phyloP scores from a whole-genome alignment of 2,113 vertebrate genomes.

The Nothocercus julius region DNA sequence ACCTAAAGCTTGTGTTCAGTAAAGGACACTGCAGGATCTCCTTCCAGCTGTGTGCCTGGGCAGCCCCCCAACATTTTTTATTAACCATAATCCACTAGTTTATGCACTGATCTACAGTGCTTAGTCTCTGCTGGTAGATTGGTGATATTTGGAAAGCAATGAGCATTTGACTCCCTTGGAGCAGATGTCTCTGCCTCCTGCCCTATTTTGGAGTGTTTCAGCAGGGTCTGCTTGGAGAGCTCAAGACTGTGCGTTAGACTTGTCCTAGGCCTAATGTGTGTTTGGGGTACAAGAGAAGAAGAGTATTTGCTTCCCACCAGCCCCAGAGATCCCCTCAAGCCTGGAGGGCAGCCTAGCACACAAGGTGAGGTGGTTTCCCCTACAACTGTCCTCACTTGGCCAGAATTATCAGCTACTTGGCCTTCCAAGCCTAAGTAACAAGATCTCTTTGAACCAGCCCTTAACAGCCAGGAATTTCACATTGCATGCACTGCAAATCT shows the following conservation, averaged over 20 bases:
- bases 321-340: not conserved
- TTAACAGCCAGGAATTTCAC: not conserved
- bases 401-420: not conserved
- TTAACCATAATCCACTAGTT: not conserved
- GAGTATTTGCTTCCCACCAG: not conserved
- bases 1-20: not conserved
- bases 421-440: not conserved
- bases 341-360: not conserved
- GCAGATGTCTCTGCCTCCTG: not conserved
- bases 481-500: not conserved
- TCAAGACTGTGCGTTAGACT: not conserved
- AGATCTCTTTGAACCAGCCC: not conserved
- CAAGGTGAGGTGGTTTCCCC: no score
- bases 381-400: not conserved
- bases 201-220: not conserved
- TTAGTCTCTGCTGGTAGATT: not conserved
- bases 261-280: not conserved
- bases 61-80: not conserved
- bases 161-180: not conserved
- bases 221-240: not conserved
- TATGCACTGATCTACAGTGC: not conserved
- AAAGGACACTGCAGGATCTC: not conserved
- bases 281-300: not conserved
- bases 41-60: not conserved
- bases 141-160: no score